Conservation (phyloP, 2,113 vertebrate species). For the Tachuris rubrigastra region DNA sequence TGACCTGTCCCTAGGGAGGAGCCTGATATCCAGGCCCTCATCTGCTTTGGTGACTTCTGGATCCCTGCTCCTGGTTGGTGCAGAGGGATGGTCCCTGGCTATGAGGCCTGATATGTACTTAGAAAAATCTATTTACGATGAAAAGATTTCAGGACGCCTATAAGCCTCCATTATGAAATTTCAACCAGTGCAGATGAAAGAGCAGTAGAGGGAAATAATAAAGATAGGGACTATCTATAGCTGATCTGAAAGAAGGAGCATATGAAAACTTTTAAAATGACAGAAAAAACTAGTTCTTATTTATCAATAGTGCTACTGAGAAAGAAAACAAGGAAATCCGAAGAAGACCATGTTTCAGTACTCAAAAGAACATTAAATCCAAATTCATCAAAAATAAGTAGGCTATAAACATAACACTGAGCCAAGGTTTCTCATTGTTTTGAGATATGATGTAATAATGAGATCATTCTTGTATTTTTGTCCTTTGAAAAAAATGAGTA, state of each 20-base stretch:
- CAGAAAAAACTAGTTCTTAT: not conserved
- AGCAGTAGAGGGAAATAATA: not conserved
- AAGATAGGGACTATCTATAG: not conserved
- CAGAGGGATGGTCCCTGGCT: not conserved
- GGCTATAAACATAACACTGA: not conserved
- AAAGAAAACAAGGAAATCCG: not conserved
- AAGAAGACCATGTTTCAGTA: not conserved
- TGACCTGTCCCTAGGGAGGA: not conserved
- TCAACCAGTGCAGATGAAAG: not conserved
- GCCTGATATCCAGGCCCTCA: rapidly evolving
- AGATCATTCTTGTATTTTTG: not conserved
- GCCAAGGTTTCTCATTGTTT: not conserved
- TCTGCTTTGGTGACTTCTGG: not conserved
- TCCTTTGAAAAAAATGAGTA: not conserved
- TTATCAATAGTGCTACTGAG: not conserved
- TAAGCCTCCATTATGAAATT: not conserved
- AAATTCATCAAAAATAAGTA: not conserved
- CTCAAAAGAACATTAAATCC: not conserved
- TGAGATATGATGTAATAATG: not conserved
- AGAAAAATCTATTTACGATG: not conserved
- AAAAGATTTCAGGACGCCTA: not conserved
- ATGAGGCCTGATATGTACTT: not conserved
- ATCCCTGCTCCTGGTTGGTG: rapidly evolving
- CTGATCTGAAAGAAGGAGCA: not conserved
- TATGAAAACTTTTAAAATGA: not conserved